Evolutionary conservation across 2,888 invertebrate genomes (phyloP), one percentile per base, ranked within the genome.

Genomic region (Spisula solida): DNA sequence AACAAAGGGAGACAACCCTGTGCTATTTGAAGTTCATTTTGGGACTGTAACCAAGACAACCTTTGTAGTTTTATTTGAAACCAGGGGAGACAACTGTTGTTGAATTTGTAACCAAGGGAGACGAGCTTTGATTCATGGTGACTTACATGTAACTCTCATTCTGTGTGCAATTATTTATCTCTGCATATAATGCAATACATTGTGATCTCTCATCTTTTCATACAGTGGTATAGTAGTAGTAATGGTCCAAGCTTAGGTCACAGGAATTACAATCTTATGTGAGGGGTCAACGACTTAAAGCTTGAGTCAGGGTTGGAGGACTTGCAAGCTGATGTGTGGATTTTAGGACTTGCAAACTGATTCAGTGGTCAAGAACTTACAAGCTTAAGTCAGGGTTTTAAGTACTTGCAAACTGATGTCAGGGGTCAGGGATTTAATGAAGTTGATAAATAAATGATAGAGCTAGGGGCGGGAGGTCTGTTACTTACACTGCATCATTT

Each of bases 181-280:
- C 75, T 75, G 75, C 75, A 75, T 75, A 75, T 75, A 75, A 75
- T 75, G 75, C 75, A 75, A 75, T 75, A 75, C 34, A 75, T 75
- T 75, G 75, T 75, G 75, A 75, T 75, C 75, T 75, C 31, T 75
- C 34, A 75, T 75, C 75, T 34, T 34, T 14, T 75, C 29, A 75
- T 75, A 18, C 18, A 16, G 4, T 31, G 18, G 34, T 75, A 1
- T 34, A 75, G 25, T 16, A 31, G 14, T 34, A 18, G 41, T 41
- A 41, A 41, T 8, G 41, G 41, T 41, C 41, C 41, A 41, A 41
- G 8, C 41, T 41, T 56, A 56, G 56, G 56, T 56, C 56, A 56
- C 41, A 41, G 41, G 41, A 41, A 2, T 41, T 41, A 41, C 41
- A 41, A 41, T 5, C 41, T 41, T 5, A 41, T 41, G 41, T 41